phyloP scores from a whole-genome alignment of 2,797 vertebrate genomes.

The Lepilemur ruficaudatus region DNA sequence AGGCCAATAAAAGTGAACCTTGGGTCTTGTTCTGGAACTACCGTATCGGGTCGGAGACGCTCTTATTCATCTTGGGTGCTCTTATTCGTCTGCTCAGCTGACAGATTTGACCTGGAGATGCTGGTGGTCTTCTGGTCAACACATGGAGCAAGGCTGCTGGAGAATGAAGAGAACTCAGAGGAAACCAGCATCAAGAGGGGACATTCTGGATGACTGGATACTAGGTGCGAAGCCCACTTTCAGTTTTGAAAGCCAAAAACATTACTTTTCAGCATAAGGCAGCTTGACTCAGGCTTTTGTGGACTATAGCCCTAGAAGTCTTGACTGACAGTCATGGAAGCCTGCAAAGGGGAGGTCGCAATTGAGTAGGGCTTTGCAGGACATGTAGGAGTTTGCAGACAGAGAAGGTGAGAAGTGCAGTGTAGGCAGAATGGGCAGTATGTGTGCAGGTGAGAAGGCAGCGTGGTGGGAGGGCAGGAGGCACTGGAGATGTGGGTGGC shows the following conservation, averaged over 20 bases:
- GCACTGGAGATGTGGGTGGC: not conserved
- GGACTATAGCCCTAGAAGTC: not conserved
- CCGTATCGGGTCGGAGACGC: not conserved
- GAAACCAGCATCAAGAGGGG: not conserved
- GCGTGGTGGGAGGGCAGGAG: not conserved
- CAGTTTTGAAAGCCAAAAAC: not conserved
- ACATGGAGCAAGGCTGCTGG: not conserved
- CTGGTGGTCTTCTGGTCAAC: not conserved
- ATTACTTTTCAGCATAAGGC: not conserved
- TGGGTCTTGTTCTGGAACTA: not conserved
- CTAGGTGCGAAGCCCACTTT: not conserved
- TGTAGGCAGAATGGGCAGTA: not conserved
- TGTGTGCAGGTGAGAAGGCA: not conserved
- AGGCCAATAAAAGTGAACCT: not conserved
- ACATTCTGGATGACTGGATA: not conserved
- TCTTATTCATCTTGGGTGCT: not conserved
- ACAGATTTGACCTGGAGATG: not conserved
- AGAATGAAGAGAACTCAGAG: not conserved
- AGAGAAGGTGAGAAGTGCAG: not conserved
- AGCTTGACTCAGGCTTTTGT: not conserved
- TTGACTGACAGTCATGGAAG: not conserved
- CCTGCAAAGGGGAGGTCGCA: not conserved
- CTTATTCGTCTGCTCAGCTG: not conserved
- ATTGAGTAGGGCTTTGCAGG: not conserved
- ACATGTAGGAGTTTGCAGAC: not conserved